Evolutionary conservation across 2,888 invertebrate species (phyloP).

Genomic region (Tinea trinotella): DNA sequence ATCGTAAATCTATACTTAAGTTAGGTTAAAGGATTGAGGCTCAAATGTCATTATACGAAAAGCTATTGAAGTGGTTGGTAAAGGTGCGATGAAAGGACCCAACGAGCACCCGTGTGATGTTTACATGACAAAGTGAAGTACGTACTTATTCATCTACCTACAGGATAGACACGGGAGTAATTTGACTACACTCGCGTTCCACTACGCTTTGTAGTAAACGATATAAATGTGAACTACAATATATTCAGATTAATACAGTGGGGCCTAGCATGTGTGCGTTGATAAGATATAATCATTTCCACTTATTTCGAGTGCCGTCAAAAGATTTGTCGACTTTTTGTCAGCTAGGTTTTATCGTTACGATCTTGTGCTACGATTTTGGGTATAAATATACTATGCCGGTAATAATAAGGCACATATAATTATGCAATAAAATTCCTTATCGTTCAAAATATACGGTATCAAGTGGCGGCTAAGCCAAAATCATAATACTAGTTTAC

Average conservation of each 20-base stretch:
- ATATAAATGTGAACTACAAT: not conserved
- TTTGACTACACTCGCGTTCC: not conserved
- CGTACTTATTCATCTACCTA: too few species aligned
- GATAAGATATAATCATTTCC: not conserved
- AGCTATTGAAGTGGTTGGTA: constrained; percentile 9
- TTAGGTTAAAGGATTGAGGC: not conserved
- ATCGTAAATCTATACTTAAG: not conserved
- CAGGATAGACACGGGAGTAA: not conserved
- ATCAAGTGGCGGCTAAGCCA: too few species aligned
- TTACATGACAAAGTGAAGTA: not conserved
- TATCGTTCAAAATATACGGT: too few species aligned
- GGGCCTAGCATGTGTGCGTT: too few species aligned
- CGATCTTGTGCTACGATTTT: too few species aligned
- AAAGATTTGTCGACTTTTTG: too few species aligned
- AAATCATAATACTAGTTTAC: too few species aligned
- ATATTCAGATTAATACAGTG: not conserved
- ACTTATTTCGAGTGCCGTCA: too few species aligned
- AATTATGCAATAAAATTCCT: too few species aligned
- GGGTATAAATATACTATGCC: too few species aligned
- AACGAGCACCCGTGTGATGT: not conserved
- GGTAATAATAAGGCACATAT: too few species aligned
- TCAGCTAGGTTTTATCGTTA: too few species aligned
- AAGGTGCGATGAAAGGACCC: not conserved
- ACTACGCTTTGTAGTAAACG: not conserved
- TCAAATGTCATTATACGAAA: constrained; percentile 5